Percentiles rank a stretch among this genome's conserved stretches.
Evolutionary conservation across 2,888 invertebrate genomes (phyloP).

Genomic region (Choreutis nemorana): DNA sequence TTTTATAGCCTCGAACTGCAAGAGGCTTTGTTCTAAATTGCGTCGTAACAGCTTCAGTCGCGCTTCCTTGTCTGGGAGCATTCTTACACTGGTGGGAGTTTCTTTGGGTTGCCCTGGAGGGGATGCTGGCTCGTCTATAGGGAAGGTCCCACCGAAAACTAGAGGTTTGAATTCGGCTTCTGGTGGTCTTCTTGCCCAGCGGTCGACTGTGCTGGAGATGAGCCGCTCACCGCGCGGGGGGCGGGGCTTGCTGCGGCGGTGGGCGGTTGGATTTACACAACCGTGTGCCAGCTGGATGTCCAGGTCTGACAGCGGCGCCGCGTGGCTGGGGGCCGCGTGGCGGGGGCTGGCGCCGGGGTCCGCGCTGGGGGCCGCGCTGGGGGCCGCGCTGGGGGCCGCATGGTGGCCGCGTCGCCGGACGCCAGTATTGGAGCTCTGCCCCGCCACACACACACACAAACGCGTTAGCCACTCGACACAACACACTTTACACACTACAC

Average conservation of each 20-base stretch:
- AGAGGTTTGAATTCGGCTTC: constrained; percentile 68
- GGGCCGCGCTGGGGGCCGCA: constrained; percentile 12
- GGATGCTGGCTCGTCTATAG: constrained; percentile 76
- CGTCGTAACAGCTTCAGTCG: constrained; percentile 26
- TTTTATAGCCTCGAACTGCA: constrained; percentile 41
- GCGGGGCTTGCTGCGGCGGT: constrained; percentile 8
- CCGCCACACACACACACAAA: constrained; percentile 16
- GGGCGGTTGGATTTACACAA: constrained; percentile 4
- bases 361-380: constrained; percentile 9
- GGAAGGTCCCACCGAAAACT: constrained; percentile 86
- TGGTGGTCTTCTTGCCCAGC: constrained; percentile 67
- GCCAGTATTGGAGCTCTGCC: constrained; percentile 7
- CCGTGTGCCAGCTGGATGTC: constrained; percentile 28
- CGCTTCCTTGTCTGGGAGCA: constrained; percentile 11
- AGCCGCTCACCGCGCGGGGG: constrained; percentile 46
- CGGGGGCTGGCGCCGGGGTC: constrained; percentile 9
- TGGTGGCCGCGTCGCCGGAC: constrained; percentile 11
- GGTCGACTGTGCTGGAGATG: constrained; percentile 70
- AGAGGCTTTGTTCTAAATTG: constrained; percentile 57
- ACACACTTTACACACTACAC: no score
- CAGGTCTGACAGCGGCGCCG: constrained; percentile 22
- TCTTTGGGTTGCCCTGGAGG: constrained; percentile 15
- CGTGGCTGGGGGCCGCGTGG: constrained; percentile 8
- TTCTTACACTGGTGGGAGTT: constrained; percentile 8
- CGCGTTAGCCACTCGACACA: constrained; percentile 14